These are phyloP conservation scores for Ibycter americanus DNA, from an alignment of 2,797 vertebrate genomes.

Conservation along the genomic window DNA sequence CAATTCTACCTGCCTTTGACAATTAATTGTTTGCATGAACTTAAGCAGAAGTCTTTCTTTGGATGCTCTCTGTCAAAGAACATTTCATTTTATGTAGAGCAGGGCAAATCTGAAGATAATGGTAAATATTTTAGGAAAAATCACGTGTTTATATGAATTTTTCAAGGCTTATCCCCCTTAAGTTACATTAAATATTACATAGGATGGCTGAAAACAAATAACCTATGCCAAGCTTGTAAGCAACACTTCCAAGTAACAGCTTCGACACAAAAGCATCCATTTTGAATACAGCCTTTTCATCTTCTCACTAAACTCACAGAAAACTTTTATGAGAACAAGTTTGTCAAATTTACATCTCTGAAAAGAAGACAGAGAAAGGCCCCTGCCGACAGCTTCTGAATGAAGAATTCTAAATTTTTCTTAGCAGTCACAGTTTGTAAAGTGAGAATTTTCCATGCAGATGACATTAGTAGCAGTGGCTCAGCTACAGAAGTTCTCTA, in stretches of 20 bases:
- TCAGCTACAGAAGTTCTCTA: background rate
- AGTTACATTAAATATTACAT: background rate
- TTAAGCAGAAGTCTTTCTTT: background rate
- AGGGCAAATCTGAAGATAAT: background rate
- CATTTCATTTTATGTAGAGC: background rate
- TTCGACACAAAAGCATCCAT: background rate
- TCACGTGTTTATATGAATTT: background rate
- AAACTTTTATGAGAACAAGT: background rate
- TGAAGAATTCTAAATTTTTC: background rate
- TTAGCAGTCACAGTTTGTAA: background rate
- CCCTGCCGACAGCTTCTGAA: background rate
- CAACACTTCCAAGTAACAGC: background rate
- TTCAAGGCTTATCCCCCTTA: background rate
- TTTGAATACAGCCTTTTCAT: background rate
- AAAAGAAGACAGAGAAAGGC: background rate
- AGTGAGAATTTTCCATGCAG: background rate
- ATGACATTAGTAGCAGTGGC: background rate
- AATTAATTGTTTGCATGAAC: background rate
- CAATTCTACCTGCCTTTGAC: background rate
- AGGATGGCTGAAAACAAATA: background rate
- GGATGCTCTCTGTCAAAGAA: background rate
- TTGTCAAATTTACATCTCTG: background rate
- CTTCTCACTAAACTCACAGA: background rate
- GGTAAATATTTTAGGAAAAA: background rate
- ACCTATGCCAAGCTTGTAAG: background rate